Percentiles rank a stretch among this genome's conserved stretches.
These are phyloP conservation scores for Varroa destructor DNA, from an alignment of 1,140 invertebrate genomes.

Conservation along the genomic window DNA sequence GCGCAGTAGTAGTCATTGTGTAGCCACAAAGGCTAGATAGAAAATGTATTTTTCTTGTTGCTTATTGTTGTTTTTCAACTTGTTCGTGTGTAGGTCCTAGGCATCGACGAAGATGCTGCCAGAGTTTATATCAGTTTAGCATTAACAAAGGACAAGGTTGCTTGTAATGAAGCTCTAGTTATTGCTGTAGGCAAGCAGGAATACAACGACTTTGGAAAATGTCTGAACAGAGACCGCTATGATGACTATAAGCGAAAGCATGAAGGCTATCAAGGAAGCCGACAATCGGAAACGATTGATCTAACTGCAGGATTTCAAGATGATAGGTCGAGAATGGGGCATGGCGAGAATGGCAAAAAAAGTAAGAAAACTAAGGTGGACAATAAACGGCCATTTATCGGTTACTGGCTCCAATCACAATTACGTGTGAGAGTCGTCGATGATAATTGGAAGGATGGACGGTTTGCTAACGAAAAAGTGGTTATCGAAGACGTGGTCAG, in stretches of 20 bases:
- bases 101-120: constrained; percentile 68
- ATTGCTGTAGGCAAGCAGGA: constrained; percentile 60
- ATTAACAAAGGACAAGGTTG: constrained; percentile 53
- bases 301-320: background rate
- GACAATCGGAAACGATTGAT: no score
- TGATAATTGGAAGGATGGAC: constrained; percentile 41
- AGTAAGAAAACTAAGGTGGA: constrained; percentile 21
- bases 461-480: constrained; percentile 42
- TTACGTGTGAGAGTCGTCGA: constrained; percentile 41
- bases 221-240: constrained; percentile 31
- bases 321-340: constrained; percentile 30
- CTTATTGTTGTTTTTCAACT: background rate
- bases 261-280: constrained; percentile 34
- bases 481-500: constrained; percentile 38
- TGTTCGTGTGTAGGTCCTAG: constrained; percentile 51
- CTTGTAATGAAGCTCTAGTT: constrained; percentile 61
- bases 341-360: constrained; percentile 9
- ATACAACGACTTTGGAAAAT: constrained; percentile 62
- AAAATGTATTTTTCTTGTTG: background rate
- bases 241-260: constrained; percentile 32
- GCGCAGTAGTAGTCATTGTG: background rate
- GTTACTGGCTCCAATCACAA: constrained; percentile 39
- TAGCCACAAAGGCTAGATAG: background rate
- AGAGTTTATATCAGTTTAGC: constrained; percentile 64
- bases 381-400: constrained; percentile 16